Conservation (phyloP, 2,797 vertebrate genomes). For the Cryptoprocta ferox region DNA sequence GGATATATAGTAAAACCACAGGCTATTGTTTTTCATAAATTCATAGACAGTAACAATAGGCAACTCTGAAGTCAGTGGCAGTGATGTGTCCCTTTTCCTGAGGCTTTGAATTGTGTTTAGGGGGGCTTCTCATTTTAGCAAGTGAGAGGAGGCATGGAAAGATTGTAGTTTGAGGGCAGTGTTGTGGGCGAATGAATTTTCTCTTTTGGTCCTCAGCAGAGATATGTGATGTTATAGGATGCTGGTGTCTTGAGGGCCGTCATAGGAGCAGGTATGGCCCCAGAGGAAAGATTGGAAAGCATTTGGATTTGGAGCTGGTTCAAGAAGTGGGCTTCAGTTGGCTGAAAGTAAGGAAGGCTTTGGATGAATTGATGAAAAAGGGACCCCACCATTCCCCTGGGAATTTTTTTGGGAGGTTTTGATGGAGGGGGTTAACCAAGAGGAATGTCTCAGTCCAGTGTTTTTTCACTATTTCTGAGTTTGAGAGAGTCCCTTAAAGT, state of each 20-base stretch:
- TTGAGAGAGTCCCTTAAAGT: constrained; percentile 10
- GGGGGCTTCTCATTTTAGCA: constrained; percentile 7
- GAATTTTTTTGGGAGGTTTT: not conserved
- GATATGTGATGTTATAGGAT: not conserved
- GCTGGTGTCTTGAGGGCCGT: not conserved
- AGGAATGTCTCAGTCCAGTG: not conserved
- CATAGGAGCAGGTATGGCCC: not conserved
- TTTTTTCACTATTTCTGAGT: not conserved
- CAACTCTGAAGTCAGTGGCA: not conserved
- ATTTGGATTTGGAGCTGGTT: constrained; percentile 9
- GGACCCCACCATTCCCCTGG: not conserved
- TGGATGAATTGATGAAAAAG: not conserved
- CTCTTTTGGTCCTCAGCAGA: not conserved
- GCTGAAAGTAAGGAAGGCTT: not conserved
- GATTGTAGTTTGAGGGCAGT: not conserved
- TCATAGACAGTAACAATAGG: not conserved
- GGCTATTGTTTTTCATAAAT: not conserved
- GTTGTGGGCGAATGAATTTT: not conserved
- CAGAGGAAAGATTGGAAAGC: not conserved
- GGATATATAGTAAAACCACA: not conserved
- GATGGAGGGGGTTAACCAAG: not conserved
- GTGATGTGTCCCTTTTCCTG: not conserved
- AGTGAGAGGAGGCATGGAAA: not conserved
- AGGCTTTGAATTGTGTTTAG: not conserved
- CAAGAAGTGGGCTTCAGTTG: not conserved